Evolutionary conservation across 1,140 invertebrate genomes (phyloP), one percentile per base, ranked within the genome.

Genomic region (Geopemphigus sp.): DNA sequence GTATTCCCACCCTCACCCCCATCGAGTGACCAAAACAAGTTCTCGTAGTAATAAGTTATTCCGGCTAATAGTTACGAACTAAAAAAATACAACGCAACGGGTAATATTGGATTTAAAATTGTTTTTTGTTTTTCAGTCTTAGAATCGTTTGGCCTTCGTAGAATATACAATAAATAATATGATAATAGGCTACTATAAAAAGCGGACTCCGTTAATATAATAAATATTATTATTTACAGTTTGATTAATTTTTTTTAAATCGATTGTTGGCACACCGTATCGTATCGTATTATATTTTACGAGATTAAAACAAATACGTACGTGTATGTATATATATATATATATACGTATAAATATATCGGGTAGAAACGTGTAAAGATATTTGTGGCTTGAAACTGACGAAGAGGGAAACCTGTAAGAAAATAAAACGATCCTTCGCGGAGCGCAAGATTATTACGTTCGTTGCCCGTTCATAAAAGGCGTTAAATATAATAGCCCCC

Each of bases 111-210:
- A 76, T 45, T 59, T 57, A 56, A 57, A 73, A 26, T 54, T 29
- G 68, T 14, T 72, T 53, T 72, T 57, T 54, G 56, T 61, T 59
- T 63, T 78, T 78, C 74, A 78, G 74, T 78, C 74, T 78, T 78
- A 26, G 57, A 76, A n/a, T 78, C 74, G 39, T 78, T 78, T 78
- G 74, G 57, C 56, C 57, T 63, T 72, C n/a, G 50, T 61, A 78
- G 10, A 39, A 39, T 39, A 39, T 39, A 39, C 8, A 39, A 39
- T 39, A 39, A n/a, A 78, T 78, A 47, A 39, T 39, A 39, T 39
- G 8, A 8, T 8, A 39, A 8, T 39, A 39, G 32, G 45, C 10
- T 76, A 29, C 73, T 76, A 26, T 24, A 56, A 61, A 59, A 45
- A 61, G 32, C 56, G 63, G 50, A 59, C 57, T 19, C 53, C 5